These are phyloP conservation scores for Marmota monax DNA, from an alignment of 2,113 vertebrate genomes.

Conservation along the genomic window DNA sequence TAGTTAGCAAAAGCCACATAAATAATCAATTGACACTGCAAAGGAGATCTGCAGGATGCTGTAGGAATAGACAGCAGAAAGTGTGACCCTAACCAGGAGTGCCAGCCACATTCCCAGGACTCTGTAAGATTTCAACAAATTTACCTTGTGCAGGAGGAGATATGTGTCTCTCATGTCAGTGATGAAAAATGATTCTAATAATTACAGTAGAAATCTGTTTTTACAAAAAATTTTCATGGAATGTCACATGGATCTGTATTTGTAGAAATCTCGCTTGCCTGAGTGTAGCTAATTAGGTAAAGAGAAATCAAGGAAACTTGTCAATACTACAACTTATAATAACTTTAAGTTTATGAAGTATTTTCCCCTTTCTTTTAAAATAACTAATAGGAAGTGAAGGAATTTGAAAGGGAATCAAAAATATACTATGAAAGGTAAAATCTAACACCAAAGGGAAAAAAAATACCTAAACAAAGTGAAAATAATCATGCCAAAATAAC, in stretches of 20 bases:
- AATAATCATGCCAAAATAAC: not conserved
- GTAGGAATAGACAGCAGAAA: not conserved
- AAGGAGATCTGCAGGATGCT: not conserved
- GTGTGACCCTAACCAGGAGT: not conserved
- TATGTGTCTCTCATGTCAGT: not conserved
- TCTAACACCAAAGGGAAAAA: not conserved
- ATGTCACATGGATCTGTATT: not conserved
- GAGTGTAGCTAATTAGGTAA: not conserved
- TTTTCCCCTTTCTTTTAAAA: not conserved
- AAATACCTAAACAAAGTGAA: not conserved
- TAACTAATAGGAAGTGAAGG: not conserved
- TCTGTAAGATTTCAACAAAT: not conserved
- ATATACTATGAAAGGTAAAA: not conserved
- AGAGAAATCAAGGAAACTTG: not conserved
- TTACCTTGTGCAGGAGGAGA: not conserved
- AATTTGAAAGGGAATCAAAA: not conserved
- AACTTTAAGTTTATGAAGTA: not conserved
- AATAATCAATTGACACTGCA: not conserved
- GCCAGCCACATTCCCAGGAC: too few relatives aligned
- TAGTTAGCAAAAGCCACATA: not conserved
- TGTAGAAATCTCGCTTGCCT: not conserved
- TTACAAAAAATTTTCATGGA: not conserved
- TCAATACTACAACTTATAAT: not conserved
- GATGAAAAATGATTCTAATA: not conserved
- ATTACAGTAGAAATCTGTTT: not conserved